Evolutionary conservation across 1,140 invertebrate genomes (phyloP).

Genomic region (Philaenus spumarius): DNA sequence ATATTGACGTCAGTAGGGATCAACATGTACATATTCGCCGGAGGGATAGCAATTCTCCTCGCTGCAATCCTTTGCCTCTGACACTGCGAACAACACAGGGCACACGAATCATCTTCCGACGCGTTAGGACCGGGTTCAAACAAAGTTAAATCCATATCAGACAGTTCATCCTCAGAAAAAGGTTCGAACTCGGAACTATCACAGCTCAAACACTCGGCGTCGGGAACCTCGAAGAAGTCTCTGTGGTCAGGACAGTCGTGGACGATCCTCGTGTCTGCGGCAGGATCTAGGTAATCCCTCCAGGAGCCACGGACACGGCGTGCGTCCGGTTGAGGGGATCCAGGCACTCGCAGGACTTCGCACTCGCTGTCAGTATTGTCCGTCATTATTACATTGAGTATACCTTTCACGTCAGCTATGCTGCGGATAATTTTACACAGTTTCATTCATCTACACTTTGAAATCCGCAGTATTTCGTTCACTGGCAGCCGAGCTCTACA

Average conservation of each 20-base stretch:
- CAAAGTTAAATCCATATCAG: constrained; percentile 56
- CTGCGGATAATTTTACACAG: too few relatives aligned
- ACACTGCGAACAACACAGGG: constrained; percentile 6
- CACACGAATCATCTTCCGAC: constrained; percentile 32
- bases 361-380: background rate
- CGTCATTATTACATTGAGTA: too few relatives aligned
- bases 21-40: constrained; percentile 26
- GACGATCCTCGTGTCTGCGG: background rate
- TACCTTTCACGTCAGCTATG: too few relatives aligned
- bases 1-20: background rate
- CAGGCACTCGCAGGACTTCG: background rate
- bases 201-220: constrained; percentile 11
- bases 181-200: constrained; percentile 48
- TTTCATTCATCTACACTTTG: too few relatives aligned
- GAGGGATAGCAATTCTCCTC: constrained; percentile 13
- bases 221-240: background rate
- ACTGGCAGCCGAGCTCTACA: too few relatives aligned
- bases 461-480: too few relatives aligned
- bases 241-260: too few relatives aligned
- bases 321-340: constrained; percentile 22
- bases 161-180: constrained; percentile 51
- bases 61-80: background rate
- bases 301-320: constrained; percentile 18
- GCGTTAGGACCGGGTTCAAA: constrained; percentile 49
- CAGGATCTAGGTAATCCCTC: constrained; percentile 23